Conservation (phyloP, 2,113 vertebrate species). For the Gymnocephalus cernua region DNA sequence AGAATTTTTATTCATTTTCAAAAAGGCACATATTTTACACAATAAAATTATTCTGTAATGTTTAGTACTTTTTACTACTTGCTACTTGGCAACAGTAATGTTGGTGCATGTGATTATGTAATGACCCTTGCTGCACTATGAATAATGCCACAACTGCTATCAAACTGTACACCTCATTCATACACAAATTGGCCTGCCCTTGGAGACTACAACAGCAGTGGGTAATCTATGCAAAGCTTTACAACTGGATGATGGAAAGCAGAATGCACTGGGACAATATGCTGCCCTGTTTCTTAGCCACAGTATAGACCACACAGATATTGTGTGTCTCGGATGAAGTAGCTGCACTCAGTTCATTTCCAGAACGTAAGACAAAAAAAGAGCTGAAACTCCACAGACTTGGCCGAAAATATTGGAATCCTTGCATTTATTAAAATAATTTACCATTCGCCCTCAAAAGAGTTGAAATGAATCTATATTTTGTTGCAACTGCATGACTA, state of each 20-base stretch:
- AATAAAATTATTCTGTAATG: background rate
- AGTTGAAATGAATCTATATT: background rate
- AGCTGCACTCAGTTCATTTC: background rate
- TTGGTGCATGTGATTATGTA: background rate
- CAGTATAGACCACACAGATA: background rate
- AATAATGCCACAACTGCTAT: background rate
- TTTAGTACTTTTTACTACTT: background rate
- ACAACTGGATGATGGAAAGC: constrained; percentile 12
- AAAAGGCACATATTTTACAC: too few relatives aligned
- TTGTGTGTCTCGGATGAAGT: background rate
- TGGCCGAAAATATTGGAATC: background rate
- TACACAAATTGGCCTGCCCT: background rate
- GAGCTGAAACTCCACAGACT: background rate
- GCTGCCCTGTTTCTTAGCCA: background rate
- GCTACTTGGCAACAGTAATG: background rate
- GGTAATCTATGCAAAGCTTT: constrained; percentile 65
- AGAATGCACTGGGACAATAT: background rate
- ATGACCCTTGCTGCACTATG: background rate
- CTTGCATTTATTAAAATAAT: background rate
- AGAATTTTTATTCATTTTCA: too few relatives aligned
- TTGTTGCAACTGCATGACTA: background rate
- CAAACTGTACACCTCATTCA: constrained; percentile 11
- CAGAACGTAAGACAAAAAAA: background rate
- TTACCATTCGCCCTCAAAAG: background rate
- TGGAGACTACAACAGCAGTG: constrained; percentile 3